Evolutionary conservation across 2,113 vertebrate species (phyloP), one percentile per base, ranked within the genome.

Genomic region (Acanthochromis polyacanthus): DNA sequence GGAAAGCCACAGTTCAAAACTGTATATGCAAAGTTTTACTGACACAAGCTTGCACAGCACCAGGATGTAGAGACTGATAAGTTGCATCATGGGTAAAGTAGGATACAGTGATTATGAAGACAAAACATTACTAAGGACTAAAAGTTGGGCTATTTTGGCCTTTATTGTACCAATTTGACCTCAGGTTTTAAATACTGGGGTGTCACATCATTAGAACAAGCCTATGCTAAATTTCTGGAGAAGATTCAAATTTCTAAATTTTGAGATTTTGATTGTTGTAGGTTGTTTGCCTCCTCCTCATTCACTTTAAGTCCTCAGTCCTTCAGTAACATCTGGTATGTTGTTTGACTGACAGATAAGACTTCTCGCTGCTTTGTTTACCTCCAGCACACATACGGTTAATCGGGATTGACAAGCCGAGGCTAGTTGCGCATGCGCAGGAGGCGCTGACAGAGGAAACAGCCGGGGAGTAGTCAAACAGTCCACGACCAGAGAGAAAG

Each of bases 391-490:
- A 40, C 67, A 86, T 0, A 89, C 4, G 56, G 91, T 93, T 92
- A 92, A 94, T 78, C 68, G 19, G 86, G 82, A 84, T 88, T 93
- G 93, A 93, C 92, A 91, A 87, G 59, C 81, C n/a, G 16, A 8
- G 61, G 81, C 65, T 40, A 69, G 72, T 43, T 88, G 93, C 92
- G 93, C 94, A 92, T 92, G 93, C 93, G 93, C 92, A 85, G 0
- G n/a, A 0, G 50, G 6, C 3, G 46, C 80, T 10, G 38, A 84
- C 75, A 87, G 84, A 93, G 93, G 93, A 94, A 94, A 84, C 87
- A 92, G 90, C 87, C 88, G 92, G 87, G 90, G 89, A 92, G 93
- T 90, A 92, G 90, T 86, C 88, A 81, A 81, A 81, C 16, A 86
- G 81, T 82, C 63, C 4, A 32, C 82, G 78, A 68, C 20, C 79